Base-by-base conservation (phyloP, 1,140 invertebrate genomes). In the Choristoneura fumiferana region DNA sequence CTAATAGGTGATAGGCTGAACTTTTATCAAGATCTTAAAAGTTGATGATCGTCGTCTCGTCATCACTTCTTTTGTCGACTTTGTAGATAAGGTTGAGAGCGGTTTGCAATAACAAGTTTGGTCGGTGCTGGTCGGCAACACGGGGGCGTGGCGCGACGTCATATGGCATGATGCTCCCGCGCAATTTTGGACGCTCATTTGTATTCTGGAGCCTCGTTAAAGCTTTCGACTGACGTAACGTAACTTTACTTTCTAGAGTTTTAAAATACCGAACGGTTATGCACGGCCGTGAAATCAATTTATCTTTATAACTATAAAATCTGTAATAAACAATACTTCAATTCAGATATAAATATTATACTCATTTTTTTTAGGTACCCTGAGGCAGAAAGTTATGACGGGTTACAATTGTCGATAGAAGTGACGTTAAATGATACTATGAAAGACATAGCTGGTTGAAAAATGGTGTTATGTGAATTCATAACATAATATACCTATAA, bases 51-150 rank as follows among this genome's bases (percentile, higher is more conserved):
- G 18, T 22, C 40, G 18, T 22, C n/a, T n/a, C 39, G 22, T 49
- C 43, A 49, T n/a, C n/a, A n/a, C 43, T 49, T 33, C n/a, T n/a
- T 18, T 22, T 49, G 43, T 49, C 43, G 43, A 8, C 43, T 49
- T 49, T 29, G 22, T 29, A 29, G 43, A 22, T 18, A 49, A 49
- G 40, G 5, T 29, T 29, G 10, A n/a, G 10, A 17, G 43, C 43
- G 22, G 17, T 29, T 9, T 22, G 22, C 10, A 22, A 49, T 49
- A 49, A 49, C 43, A 49, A 33, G 43, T 49, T 49, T 45, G 17
- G 17, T 22, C 5, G 10, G 43, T 49, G 43, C 17, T 49, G 43
- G 43, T 49, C 17, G 18, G 43, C 43, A 29, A 29, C n/a, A n/a
- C 43, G 43, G 43, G 22, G 43, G 43, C 22, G 43, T 49, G 43